Base-by-base conservation (phyloP, 64 coral and sea anemone species). In the Astreopora myriophthalma region DNA sequence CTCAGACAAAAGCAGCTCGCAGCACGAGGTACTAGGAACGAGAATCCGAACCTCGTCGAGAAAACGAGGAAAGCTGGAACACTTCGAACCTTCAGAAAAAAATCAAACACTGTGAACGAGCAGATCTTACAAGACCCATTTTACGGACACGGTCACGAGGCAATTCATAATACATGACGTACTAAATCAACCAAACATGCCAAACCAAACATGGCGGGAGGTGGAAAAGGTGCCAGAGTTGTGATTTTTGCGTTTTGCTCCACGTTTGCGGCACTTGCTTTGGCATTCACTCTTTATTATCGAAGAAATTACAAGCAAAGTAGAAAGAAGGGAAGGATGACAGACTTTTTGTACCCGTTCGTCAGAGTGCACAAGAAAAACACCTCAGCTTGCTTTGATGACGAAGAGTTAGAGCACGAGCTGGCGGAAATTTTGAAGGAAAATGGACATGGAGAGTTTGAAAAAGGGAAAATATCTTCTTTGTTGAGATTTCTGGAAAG, bases 371-470 rank as follows among this genome's bases (percentile, higher is more conserved):
- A 34, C 57, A 33, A 38, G 9, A 31, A 83, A 38, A n/a, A 22
- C 14, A 37, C 30, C 48, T 26, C 12, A 2, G 13, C 8, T 13
- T 63, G 55, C 16, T 62, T 83, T 24, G 22, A 2, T 11, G 57
- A 20, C 1, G 52, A n/a, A n/a, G n/a, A 83, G 5, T 37, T 33
- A 34, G 51, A 64, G 1, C 12, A 22, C 19, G 76, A 34, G 57
- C 32, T 83, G 31, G 52, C 79, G 57, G 79, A 83, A 64, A 64
- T 83, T 11, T 63, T 83, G 52, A 25, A 83, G 12, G 55, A 83
- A 48, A 76, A 86, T 36, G 62, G 33, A 17, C 80, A 76, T 58
- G 90, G 80, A 0, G 90, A 86, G 69, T 79, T 92, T 24, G 44
- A 19, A 34, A 31, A 77, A 25, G 75, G 48, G 1, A 71, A 51